A percentile compares a stretch with the other conserved stretches of the same genome.
Conservation (phyloP, 1,140 invertebrate species). For the Chironomus tepperi region DNA sequence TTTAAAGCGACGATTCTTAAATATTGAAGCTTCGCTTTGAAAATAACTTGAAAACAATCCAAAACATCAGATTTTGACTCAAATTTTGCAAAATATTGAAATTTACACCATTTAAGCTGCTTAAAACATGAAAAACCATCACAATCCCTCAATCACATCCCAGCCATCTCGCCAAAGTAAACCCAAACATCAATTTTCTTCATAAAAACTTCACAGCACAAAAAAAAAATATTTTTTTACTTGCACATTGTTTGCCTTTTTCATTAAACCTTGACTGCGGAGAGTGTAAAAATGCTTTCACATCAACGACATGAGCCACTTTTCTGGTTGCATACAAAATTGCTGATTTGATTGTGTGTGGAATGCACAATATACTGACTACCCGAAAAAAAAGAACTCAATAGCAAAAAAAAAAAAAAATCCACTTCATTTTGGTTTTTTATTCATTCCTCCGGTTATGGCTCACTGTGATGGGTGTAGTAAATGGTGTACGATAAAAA, state of each 20-base stretch:
- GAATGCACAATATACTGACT: neutral
- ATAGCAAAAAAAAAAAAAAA: neutral
- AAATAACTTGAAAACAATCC: too few relatives aligned
- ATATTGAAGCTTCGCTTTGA: too few relatives aligned
- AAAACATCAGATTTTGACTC: neutral
- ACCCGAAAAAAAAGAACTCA: neutral
- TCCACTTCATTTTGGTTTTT: conserved; percentile 2
- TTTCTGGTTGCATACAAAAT: conserved; percentile 8
- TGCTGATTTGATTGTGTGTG: conserved; percentile 7
- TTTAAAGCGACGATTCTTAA: too few relatives aligned
- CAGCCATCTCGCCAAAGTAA: too few relatives aligned
- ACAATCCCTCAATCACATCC: too few relatives aligned
- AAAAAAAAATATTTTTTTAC: conserved; percentile 1
- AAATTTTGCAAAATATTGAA: neutral
- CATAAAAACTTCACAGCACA: neutral
- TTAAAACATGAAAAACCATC: too few relatives aligned
- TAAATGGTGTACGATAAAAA: neutral
- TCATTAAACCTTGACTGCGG: conserved; percentile 6
- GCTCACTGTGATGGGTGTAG: neutral
- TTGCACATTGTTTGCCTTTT: conserved; percentile 12
- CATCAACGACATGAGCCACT: conserved; percentile 6
- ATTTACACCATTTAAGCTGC: neutral
- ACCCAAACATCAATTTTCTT: too few relatives aligned
- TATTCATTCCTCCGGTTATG: neutral
- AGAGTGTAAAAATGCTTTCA: conserved; percentile 12